Conservation (phyloP, 2,888 invertebrate genomes). For the Chymomyza amoena region DNA sequence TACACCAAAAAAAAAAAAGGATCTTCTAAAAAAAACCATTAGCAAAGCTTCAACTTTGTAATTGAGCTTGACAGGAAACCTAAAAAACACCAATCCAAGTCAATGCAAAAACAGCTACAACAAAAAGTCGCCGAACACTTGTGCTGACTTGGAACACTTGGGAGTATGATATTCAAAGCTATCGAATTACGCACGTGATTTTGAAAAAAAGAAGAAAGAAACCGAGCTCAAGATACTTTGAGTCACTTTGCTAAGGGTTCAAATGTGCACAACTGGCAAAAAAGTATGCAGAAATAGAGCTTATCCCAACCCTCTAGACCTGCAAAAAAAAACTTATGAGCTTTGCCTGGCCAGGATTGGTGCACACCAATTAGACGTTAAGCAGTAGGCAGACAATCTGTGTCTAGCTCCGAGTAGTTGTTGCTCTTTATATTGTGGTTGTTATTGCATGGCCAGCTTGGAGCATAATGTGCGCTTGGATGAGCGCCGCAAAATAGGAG, state of each 20-base stretch:
- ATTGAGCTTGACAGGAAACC: slow-evolving; percentile 79
- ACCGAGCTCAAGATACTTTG: slow-evolving; percentile 43
- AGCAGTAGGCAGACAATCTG: slow-evolving; percentile 41
- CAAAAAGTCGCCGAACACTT: slow-evolving; percentile 33
- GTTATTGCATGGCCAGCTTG: slow-evolving; percentile 22
- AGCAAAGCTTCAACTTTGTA: slow-evolving; percentile 68
- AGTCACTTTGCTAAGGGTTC: neutral
- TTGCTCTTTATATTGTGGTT: neutral
- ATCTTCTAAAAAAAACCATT: slow-evolving; percentile 38
- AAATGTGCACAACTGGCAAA: neutral
- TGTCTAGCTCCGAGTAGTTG: neutral
- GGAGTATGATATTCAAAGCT: slow-evolving; percentile 22
- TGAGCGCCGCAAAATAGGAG: slow-evolving; percentile 22
- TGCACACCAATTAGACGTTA: slow-evolving; percentile 54
- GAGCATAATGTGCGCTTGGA: slow-evolving; percentile 57
- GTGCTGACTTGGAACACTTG: slow-evolving; percentile 55
- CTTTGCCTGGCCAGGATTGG: slow-evolving; percentile 22
- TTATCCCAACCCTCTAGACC: slow-evolving; percentile 35
- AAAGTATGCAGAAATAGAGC: slow-evolving; percentile 45
- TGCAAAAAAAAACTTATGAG: slow-evolving; percentile 42
- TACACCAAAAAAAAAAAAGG: slow-evolving; percentile 6
- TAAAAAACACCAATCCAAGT: slow-evolving; percentile 67
- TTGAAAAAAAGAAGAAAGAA: slow-evolving; percentile 31
- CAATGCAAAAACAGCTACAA: slow-evolving; percentile 2
- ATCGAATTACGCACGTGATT: slow-evolving; percentile 71